Evolutionary conservation across 1,140 invertebrate species (phyloP), one percentile per base, ranked within the genome.

Genomic region (Agrypnia vestita): DNA sequence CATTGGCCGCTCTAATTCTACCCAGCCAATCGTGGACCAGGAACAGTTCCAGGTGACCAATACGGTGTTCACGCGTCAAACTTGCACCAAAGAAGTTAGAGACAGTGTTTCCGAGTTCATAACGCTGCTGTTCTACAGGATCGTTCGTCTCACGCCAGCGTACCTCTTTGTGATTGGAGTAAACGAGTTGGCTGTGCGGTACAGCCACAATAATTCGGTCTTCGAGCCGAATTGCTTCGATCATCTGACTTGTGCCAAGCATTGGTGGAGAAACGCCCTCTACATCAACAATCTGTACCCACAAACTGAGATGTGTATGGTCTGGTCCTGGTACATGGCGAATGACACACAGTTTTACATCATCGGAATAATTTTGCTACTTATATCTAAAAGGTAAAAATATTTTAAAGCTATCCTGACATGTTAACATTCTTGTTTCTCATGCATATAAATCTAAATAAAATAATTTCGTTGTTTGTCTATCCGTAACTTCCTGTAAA

Each of bases 271-370:
- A 82, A 96, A 96, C 84, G 91, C 93, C 10, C 88, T 96, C 0
- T 96, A 96, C 84, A 92, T 96, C 79, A 96, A 96, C 86, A 96
- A 95, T 79, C 90, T 95, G 49, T 96, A 91, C 85, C 94, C 95
- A 0, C 92, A 93, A 81, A 91, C 88, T 3, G 95, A 96, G 85
- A 94, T 96, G 92, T 96, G 95, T 85, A 96, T 96, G 95, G 90
- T 96, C 56, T 96, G 95, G 95, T 95, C 94, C 76, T 96, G 95
- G 95, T 98, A 97, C 85, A 96, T 97, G 92, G 94, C 95, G 10
- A 96, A 97, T 83, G 96, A 98, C 83, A 98, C 97, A 82, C 97
- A 97, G 85, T 96, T 96, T 85, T 96, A 95, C 85, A 90, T 95
- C 3, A 90, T 96, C 74, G 94, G 94, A 9, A 92, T 93, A 49